Evolutionary conservation across 2,797 vertebrate species (phyloP).

Genomic region (Pristis pectinata): DNA sequence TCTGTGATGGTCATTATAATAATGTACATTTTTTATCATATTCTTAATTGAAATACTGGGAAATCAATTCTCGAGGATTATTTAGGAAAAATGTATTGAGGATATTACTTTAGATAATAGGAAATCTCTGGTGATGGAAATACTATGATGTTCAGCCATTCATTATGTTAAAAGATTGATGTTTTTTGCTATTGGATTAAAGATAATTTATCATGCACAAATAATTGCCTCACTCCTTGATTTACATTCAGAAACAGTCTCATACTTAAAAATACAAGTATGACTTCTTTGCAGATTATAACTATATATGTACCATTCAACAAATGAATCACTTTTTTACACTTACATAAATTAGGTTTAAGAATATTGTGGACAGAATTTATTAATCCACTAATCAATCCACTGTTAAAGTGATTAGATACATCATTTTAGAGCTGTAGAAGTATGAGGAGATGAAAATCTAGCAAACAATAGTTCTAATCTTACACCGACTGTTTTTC

Average conservation of each 20-base stretch:
- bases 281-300: no score
- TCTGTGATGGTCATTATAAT: background rate
- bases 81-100: background rate
- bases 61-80: background rate
- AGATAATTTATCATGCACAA: background rate
- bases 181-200: slow-evolving; percentile 5
- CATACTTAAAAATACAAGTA: no score
- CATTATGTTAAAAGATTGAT: background rate
- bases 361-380: background rate
- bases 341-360: background rate
- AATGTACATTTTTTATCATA: background rate
- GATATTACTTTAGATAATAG: slow-evolving; percentile 15
- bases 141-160: background rate
- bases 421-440: background rate
- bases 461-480: background rate
- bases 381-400: background rate
- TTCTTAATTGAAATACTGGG: background rate
- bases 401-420: background rate
- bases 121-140: slow-evolving; percentile 28
- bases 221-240: background rate
- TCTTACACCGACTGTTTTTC: background rate
- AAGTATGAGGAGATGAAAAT: background rate
- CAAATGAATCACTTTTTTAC: background rate
- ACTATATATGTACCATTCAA: no score
- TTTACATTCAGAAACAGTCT: background rate